These are phyloP conservation scores for Amazona guildingii DNA, from an alignment of 2,113 vertebrate species.

Conservation along the genomic window DNA sequence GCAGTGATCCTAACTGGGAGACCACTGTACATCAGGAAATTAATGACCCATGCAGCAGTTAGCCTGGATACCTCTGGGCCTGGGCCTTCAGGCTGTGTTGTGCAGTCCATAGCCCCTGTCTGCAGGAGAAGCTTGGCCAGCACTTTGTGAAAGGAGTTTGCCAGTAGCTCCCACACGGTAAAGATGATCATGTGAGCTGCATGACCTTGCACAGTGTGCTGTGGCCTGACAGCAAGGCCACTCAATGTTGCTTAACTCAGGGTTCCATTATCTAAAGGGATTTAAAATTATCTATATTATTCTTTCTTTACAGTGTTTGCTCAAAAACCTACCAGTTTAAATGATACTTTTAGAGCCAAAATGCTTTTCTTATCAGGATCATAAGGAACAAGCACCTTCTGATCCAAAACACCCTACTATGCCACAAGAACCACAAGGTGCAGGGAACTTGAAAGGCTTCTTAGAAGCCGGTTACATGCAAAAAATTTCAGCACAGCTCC, in stretches of 20 bases:
- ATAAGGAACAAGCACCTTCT: neutral
- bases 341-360: neutral
- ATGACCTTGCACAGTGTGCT: neutral
- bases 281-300: neutral
- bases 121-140: neutral
- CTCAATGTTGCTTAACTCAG: neutral
- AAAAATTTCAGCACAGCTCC: neutral
- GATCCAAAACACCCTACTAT: neutral
- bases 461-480: neutral
- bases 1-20: neutral
- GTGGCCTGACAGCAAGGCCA: neutral
- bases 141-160: neutral
- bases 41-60: neutral
- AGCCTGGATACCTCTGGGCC: too few species aligned
- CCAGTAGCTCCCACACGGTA: neutral
- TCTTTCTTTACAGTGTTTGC: neutral
- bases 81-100: neutral
- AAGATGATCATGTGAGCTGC: accelerated
- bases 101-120: neutral
- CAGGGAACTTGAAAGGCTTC: neutral
- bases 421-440: neutral
- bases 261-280: neutral
- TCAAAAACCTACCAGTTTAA: neutral
- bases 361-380: neutral
- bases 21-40: too few species aligned